Base-by-base conservation (phyloP, 2,888 invertebrate genomes). In the Melinaea marsaeus region DNA sequence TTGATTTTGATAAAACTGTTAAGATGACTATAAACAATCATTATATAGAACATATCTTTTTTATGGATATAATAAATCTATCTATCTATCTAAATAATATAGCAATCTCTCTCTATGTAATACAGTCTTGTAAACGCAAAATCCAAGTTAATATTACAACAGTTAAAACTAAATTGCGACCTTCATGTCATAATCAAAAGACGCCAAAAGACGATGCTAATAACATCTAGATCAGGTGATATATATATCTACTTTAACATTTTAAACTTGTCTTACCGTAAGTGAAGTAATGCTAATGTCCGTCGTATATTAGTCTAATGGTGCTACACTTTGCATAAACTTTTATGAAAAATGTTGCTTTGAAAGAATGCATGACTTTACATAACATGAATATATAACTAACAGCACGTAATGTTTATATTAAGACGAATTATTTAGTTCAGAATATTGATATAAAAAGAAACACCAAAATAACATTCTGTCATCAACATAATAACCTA, bases 241-340 rank as follows among this genome's bases (percentile, higher is more conserved):
- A 67, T 74, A 74, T 71, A 74, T 73, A 74, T 74, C 62, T 71
- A 71, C 11, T 42, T 62, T 57, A 55, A 6, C 65, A 59, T 65
- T 61, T 59, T 57, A 34, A 58, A 58, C 13, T 59, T 47, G 48
- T 62, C 58, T 61, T 61, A 61, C 56, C 62, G 55, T 59, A 61
- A 65, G 47, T 58, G 37, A 67, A 61, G 37, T 55, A 45, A 59
- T 62, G 59, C 57, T 58, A 64, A 64, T 64, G 58, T 61, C 13
- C 13, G 58, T 22, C 61, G 55, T 35, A 55, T 58, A 45, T 57
- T 13, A 48, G 51, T 45, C 57, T 57, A 57, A 62, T 54, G 61
- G 57, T 45, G 45, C 11, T 62, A 37, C 32, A 37, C 37, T 61
- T 62, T 62, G 57, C 61, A 57, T 62, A 45, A 57, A 57, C 37